Conservation (phyloP, 2,113 vertebrate genomes). For the Toxostoma redivivum region DNA sequence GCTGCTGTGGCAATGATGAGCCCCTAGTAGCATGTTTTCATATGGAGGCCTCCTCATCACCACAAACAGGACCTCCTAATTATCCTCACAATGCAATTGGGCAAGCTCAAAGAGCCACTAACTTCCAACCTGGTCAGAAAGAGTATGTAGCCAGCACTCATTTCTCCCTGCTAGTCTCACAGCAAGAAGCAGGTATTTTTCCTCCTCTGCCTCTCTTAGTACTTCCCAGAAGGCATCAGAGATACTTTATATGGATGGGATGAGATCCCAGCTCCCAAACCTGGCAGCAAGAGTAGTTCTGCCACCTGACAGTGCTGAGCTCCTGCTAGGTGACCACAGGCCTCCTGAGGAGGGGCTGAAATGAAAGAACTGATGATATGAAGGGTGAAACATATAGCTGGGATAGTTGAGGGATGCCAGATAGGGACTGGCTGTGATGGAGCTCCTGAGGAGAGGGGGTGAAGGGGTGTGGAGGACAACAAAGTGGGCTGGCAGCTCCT, state of each 20-base stretch:
- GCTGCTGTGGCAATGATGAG: background rate
- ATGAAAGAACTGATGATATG: background rate
- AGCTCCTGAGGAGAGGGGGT: background rate
- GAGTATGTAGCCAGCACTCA: background rate
- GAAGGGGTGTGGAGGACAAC: rapidly evolving
- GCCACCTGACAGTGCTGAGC: background rate
- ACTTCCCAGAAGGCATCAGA: background rate
- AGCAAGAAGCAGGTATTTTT: background rate
- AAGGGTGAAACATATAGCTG: background rate
- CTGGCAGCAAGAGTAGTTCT: background rate
- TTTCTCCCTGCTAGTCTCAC: background rate
- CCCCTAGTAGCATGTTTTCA: background rate
- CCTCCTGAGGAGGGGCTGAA: background rate
- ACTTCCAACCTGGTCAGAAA: background rate
- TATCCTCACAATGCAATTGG: rapidly evolving
- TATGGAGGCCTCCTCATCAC: background rate
- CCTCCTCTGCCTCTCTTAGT: background rate
- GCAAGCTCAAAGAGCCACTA: background rate
- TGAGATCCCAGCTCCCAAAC: background rate
- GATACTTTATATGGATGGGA: background rate
- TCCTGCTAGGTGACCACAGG: background rate
- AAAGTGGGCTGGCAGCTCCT: background rate
- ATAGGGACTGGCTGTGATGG: background rate
- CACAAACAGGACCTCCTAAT: background rate
- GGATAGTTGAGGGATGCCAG: background rate